Conservation (phyloP, 1,140 invertebrate genomes). For the Centruroides vittatus region DNA sequence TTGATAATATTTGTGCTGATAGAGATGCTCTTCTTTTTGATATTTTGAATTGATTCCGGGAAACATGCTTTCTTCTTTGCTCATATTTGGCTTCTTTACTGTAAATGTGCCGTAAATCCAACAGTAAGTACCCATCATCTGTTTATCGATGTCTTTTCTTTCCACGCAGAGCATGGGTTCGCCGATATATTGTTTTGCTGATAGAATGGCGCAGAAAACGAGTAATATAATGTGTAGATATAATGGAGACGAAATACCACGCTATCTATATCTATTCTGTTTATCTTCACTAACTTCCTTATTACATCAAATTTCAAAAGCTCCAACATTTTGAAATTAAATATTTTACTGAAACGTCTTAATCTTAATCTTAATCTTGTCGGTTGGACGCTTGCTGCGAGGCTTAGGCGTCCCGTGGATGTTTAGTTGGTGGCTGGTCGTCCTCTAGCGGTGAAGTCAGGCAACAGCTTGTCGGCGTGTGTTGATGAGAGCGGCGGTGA, state of each 20-base stretch:
- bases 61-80: slow-evolving; percentile 48
- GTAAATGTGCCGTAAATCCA: slow-evolving; percentile 89
- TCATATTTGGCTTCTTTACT: slow-evolving; percentile 45
- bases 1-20: slow-evolving; percentile 90
- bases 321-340: no score
- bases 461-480: no score
- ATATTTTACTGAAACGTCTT: no score
- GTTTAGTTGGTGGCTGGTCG: no score
- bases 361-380: no score
- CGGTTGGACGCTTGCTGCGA: no score
- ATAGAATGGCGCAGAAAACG: slow-evolving; percentile 24
- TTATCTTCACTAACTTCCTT: slow-evolving; percentile 35
- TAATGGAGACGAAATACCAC: slow-evolving; percentile 30
- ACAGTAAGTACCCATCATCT: slow-evolving; percentile 81
- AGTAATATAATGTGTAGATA: slow-evolving; percentile 30
- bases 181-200: slow-evolving; percentile 42
- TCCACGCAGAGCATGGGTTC: slow-evolving; percentile 92
- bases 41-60: slow-evolving; percentile 39
- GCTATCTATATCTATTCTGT: slow-evolving; percentile 29
- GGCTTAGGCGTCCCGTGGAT: no score
- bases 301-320: not conserved
- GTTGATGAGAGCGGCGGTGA: no score
- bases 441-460: no score
- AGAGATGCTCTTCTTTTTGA: slow-evolving; percentile 38
- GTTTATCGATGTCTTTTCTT: slow-evolving; percentile 71